These are phyloP conservation scores for Actinia equina DNA, from an alignment of 64 coral and sea anemone species.

Conservation along the genomic window DNA sequence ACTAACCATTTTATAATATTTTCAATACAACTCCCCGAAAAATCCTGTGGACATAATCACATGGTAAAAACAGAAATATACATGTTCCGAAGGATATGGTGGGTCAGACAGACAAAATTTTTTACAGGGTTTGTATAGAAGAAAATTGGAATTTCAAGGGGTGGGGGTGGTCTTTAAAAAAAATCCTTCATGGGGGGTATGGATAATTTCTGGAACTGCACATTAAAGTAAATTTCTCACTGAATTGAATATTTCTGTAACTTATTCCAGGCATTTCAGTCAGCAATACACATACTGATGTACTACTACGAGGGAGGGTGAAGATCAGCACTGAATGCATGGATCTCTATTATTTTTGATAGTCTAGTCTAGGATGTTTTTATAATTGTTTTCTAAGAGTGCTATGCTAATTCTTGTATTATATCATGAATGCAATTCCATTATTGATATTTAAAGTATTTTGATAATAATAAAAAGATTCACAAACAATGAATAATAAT, in stretches of 20 bases:
- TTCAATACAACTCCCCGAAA: not conserved
- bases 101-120: no score
- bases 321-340: not conserved
- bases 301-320: not conserved
- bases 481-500: not conserved
- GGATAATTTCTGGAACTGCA: no score
- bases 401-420: not conserved
- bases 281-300: not conserved
- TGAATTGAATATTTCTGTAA: not conserved
- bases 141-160: no score
- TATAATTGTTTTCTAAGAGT: no score
- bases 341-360: not conserved
- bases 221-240: no score
- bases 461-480: not conserved
- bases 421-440: not conserved
- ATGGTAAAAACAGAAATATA: no score
- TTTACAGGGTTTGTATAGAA: no score
- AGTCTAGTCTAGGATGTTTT: not conserved
- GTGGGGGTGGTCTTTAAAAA: no score
- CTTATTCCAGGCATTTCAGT: not conserved
- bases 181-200: no score
- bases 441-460: slow-evolving; percentile 8
- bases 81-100: no score
- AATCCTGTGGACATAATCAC: no score
- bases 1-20: not conserved